Conservation (phyloP, 2,113 vertebrate genomes). For the Octodon degus region DNA sequence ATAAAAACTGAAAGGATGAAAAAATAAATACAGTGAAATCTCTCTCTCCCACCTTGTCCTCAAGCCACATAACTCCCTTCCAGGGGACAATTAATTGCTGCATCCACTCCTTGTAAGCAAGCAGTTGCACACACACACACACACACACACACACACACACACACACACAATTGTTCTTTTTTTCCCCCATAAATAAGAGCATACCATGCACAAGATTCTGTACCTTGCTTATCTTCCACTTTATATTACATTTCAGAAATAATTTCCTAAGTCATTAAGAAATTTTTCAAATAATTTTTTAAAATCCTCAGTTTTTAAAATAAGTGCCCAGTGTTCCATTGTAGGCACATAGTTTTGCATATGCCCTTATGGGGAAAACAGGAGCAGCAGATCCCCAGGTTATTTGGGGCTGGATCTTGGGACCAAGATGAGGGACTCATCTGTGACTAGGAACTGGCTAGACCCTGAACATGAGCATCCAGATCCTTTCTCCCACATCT, state of each 20-base stretch:
- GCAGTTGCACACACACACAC: not conserved
- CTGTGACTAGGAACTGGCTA: not conserved
- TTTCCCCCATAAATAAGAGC: not conserved
- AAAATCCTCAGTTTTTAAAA: not conserved
- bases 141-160: not conserved
- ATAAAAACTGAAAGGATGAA: not conserved
- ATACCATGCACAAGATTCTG: not conserved
- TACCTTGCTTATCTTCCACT: constrained; percentile 8
- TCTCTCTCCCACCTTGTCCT: not conserved
- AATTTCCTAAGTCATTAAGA: constrained; percentile 12
- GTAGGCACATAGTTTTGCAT: not conserved
- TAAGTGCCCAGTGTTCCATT: not conserved
- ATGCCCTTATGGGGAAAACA: not conserved
- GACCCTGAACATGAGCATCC: not conserved
- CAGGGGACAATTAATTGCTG: too few relatives aligned
- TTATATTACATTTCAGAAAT: constrained; percentile 27
- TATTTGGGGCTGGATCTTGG: not conserved
- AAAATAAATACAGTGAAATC: not conserved
- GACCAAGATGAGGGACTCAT: not conserved
- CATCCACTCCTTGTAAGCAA: not conserved
- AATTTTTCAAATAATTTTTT: not conserved
- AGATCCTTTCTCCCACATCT: not conserved
- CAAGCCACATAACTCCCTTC: not conserved
- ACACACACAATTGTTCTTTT: not conserved
- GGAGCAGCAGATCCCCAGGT: not conserved